Evolutionary conservation across 2,113 vertebrate genomes (phyloP).

Genomic region (Sphyrna mokarran): DNA sequence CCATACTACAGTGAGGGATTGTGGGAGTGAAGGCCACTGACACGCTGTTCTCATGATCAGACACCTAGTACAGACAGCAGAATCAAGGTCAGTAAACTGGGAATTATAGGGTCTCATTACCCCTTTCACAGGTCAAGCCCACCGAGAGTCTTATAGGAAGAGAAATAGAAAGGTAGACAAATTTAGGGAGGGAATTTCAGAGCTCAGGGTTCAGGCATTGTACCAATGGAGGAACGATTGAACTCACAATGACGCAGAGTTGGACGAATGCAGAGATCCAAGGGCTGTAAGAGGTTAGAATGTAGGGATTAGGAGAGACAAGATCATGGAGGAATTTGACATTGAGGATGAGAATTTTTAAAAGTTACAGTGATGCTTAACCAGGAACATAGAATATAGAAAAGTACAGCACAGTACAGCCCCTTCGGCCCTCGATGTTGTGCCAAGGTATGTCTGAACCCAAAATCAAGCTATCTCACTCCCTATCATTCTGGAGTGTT

Average conservation of each 20-base stretch:
- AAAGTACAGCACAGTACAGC: too few relatives aligned
- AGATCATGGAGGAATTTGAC: neutral
- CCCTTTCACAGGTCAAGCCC: neutral
- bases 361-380: neutral
- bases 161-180: neutral
- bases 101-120: neutral
- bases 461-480: too few relatives aligned
- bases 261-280: neutral
- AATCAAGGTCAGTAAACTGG: neutral
- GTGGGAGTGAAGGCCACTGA: slow-evolving; percentile 85
- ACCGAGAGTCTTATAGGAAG: neutral
- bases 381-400: neutral
- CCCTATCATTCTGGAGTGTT: too few relatives aligned
- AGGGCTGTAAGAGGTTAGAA: neutral
- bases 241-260: neutral
- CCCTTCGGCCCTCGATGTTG: too few relatives aligned
- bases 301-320: neutral
- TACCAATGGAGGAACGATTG: neutral
- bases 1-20: slow-evolving; percentile 97
- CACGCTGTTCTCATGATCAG: slow-evolving; percentile 69
- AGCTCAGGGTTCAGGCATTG: neutral
- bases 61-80: slow-evolving; percentile 58
- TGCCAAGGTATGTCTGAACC: too few relatives aligned
- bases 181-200: neutral
- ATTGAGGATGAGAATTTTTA: neutral